Conservation (phyloP, 1,140 invertebrate genomes). For the Drosophila subobscura region DNA sequence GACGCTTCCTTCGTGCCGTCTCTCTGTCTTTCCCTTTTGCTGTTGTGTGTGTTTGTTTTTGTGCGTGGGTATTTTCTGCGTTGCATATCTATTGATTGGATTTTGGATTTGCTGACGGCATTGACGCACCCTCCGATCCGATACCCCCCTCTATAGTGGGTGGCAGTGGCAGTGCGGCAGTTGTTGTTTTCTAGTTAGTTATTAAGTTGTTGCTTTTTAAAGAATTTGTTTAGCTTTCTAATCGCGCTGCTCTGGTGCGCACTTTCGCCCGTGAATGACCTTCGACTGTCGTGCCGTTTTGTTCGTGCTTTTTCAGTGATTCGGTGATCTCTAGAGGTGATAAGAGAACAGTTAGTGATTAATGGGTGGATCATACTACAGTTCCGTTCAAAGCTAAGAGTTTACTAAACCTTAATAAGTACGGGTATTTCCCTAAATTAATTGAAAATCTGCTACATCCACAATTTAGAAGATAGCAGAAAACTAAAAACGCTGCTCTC, state of each 20-base stretch:
- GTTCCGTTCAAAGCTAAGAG: too few species aligned
- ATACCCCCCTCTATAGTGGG: too few species aligned
- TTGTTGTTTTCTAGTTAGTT: conserved; percentile 8
- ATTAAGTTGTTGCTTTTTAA: conserved; percentile 11
- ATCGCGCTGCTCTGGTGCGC: neutral
- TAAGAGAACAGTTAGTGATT: too few species aligned
- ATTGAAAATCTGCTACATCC: too few species aligned
- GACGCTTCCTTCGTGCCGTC: neutral
- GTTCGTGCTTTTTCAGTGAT: too few species aligned
- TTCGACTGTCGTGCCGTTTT: conserved; percentile 20
- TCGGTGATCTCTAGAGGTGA: too few species aligned
- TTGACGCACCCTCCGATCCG: conserved; percentile 4
- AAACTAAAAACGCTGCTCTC: too few species aligned
- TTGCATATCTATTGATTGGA: conserved; percentile 26
- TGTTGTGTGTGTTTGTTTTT: neutral
- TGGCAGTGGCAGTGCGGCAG: conserved; percentile 6
- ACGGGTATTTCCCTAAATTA: too few species aligned
- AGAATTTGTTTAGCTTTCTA: conserved; percentile 26
- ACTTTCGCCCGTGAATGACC: conserved; percentile 41
- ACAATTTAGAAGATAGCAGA: too few species aligned
- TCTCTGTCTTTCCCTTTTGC: neutral
- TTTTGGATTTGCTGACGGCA: conserved; percentile 23
- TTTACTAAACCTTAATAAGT: too few species aligned
- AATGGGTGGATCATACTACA: too few species aligned
- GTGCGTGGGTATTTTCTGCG: conserved; percentile 15